Percentiles rank a stretch among this genome's conserved stretches.
phyloP scores from a whole-genome alignment of 2,113 vertebrate species.

The Phrynosoma platyrhinos region DNA sequence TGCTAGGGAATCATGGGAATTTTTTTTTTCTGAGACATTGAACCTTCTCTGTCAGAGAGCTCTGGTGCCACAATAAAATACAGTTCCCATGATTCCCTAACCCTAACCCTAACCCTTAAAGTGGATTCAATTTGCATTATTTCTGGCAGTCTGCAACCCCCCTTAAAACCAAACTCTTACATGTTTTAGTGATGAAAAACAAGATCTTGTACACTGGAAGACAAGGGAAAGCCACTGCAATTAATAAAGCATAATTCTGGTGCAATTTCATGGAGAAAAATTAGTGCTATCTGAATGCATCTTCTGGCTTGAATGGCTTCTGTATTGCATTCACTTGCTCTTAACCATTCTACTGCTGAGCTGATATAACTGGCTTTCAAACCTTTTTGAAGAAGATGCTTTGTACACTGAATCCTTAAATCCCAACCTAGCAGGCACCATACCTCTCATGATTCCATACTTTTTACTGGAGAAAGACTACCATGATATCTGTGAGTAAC shows the following conservation, averaged over 20 bases:
- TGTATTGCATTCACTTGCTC: not conserved
- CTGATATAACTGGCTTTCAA: not conserved
- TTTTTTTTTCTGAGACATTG: no score
- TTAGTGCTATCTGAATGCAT: not conserved
- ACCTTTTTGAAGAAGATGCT: not conserved
- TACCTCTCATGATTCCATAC: no score
- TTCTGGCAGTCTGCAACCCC: no score
- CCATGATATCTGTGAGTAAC: not conserved
- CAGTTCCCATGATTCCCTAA: no score
- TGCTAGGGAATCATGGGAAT: no score
- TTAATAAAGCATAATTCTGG: not conserved
- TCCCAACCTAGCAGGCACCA: not conserved
- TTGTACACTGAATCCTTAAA: not conserved
- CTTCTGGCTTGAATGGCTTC: not conserved
- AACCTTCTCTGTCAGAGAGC: no score
- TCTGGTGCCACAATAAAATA: no score
- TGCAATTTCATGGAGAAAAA: no score
- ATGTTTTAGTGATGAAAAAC: not conserved
- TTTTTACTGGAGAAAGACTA: no score
- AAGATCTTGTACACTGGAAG: not conserved
- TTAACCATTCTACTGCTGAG: not conserved
- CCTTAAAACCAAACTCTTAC: not conserved
- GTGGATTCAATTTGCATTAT: no score
- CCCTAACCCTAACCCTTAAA: no score
- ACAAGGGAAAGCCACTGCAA: not conserved